These are phyloP conservation scores for Helicoverpa armigera DNA, from an alignment of 1,140 invertebrate species.

Conservation along the genomic window DNA sequence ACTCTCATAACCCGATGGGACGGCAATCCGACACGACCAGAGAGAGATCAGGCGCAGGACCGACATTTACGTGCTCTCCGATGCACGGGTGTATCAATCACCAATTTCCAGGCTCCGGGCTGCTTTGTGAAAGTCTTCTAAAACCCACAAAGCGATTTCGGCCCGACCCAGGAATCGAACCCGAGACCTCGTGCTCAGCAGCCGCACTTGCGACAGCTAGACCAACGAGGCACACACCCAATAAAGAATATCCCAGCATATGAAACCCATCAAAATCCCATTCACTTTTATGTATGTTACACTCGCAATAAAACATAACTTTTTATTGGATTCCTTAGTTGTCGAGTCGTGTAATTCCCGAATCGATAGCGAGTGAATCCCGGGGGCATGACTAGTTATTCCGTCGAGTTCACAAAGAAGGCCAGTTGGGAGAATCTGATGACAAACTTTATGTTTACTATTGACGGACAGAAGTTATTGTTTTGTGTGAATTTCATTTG, in stretches of 20 bases:
- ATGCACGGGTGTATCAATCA: no score
- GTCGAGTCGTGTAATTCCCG: not conserved
- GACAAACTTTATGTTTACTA: not conserved
- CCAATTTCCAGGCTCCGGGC: no score
- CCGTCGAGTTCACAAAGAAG: not conserved
- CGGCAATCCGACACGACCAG: no score
- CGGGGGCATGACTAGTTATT: not conserved
- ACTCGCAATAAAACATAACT: not conserved
- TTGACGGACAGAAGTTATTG: not conserved
- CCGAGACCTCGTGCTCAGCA: no score
- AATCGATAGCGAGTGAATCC: not conserved
- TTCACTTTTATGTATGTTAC: not conserved
- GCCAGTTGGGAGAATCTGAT: not conserved
- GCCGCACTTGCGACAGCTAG: no score
- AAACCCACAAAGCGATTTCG: no score
- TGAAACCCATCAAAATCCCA: conserved; percentile 4
- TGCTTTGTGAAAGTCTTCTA: no score
- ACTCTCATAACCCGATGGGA: no score
- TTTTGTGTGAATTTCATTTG: not conserved
- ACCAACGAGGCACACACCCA: no score
- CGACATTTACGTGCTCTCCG: no score
- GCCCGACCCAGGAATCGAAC: no score
- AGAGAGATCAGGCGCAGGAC: no score
- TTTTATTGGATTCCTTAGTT: not conserved
- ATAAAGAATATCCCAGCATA: not conserved